phyloP scores from a whole-genome alignment of 2,797 vertebrate genomes.

The Cheirogaleus major region DNA sequence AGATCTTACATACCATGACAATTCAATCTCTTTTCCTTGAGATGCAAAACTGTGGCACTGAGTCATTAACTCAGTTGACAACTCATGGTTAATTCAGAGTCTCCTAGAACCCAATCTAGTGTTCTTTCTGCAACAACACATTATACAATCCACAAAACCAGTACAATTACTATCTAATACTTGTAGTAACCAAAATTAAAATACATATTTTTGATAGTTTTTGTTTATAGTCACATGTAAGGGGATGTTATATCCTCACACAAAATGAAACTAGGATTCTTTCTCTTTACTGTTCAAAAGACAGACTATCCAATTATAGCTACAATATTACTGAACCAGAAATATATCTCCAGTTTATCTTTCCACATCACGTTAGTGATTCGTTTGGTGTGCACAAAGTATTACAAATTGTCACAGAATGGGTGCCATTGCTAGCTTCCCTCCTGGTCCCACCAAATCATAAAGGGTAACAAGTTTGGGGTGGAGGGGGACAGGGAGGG shows the following conservation, averaged over 20 bases:
- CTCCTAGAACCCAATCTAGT: not conserved
- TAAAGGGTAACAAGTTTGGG: not conserved
- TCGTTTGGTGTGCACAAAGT: not conserved
- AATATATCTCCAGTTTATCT: not conserved
- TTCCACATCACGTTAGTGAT: not conserved
- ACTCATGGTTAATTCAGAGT: not conserved
- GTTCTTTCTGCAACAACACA: not conserved
- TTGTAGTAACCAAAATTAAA: conserved; percentile 6
- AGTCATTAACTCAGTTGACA: not conserved
- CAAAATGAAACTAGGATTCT: conserved; percentile 26
- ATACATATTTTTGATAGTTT: not conserved
- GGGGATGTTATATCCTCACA: not conserved
- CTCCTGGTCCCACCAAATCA: not conserved
- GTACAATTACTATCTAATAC: not conserved
- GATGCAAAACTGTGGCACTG: not conserved
- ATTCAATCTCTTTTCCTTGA: not conserved
- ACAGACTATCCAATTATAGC: not conserved
- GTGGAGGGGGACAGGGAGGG: not conserved
- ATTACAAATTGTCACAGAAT: not conserved
- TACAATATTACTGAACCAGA: not conserved
- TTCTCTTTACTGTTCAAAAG: conserved; percentile 33
- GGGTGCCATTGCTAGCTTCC: not conserved
- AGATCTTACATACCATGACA: not conserved
- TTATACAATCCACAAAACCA: not conserved
- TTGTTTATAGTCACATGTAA: not conserved